Conservation (phyloP, 2,888 invertebrate genomes). For the Torymus texanus region DNA sequence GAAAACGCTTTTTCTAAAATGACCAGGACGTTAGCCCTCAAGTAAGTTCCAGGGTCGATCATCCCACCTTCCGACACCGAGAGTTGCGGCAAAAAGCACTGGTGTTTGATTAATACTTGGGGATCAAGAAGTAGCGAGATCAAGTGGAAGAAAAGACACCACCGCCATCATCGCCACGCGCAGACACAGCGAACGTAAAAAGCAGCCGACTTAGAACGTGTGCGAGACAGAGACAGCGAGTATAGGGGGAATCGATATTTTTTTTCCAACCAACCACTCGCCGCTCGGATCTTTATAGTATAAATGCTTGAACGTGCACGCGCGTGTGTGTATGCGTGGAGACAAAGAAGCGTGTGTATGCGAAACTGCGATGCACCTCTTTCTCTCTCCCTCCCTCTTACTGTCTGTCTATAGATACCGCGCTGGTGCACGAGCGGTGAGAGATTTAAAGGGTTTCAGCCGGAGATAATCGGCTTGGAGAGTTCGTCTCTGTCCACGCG, state of each 20-base stretch:
- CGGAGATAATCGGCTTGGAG: conserved; percentile 36
- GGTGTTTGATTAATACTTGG: conserved; percentile 33
- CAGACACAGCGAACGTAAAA: conserved; percentile 16
- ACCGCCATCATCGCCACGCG: background rate
- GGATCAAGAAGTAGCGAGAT: conserved; percentile 31
- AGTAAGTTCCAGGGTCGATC: too few relatives aligned
- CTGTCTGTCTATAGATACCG: too few relatives aligned
- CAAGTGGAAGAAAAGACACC: conserved; percentile 26
- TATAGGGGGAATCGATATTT: conserved; percentile 33
- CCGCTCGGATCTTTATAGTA: background rate
- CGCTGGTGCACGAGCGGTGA: background rate
- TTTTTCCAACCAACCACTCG: background rate
- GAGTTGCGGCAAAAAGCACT: conserved; percentile 8
- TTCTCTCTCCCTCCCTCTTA: too few relatives aligned
- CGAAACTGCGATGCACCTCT: conserved; percentile 27
- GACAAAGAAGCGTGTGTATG: background rate
- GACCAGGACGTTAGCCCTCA: too few relatives aligned
- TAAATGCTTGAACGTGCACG: background rate
- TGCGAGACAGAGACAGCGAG: background rate
- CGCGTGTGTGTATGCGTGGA: background rate
- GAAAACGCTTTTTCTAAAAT: too few relatives aligned
- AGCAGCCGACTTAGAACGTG: background rate
- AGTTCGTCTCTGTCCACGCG: too few relatives aligned
- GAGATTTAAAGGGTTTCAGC: conserved; percentile 34
- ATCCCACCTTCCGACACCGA: too few relatives aligned